phyloP scores from a whole-genome alignment of 2,888 invertebrate genomes.

The Stenurella melanura region DNA sequence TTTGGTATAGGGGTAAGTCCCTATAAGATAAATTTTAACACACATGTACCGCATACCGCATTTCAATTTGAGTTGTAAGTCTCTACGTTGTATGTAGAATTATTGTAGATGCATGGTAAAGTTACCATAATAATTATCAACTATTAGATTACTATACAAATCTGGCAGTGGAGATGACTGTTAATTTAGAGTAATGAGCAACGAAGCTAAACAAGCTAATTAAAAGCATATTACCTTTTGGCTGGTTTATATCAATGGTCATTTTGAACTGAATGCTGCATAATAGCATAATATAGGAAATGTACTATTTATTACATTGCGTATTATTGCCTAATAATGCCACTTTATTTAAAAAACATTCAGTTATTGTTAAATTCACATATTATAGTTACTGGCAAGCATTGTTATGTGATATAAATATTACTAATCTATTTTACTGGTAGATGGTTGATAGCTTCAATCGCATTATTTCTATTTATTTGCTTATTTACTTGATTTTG shows the following conservation, averaged over 20 bases:
- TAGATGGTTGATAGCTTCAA: too few relatives aligned
- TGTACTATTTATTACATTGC: neutral
- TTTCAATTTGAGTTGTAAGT: slow-evolving; percentile 15
- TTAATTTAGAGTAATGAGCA: slow-evolving; percentile 24
- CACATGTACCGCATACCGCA: slow-evolving; percentile 8
- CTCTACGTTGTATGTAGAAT: neutral
- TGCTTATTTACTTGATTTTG: too few relatives aligned
- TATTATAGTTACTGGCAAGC: neutral
- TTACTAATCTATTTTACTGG: too few relatives aligned
- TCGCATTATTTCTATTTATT: too few relatives aligned
- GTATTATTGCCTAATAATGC: neutral
- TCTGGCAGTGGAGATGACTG: neutral
- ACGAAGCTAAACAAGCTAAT: slow-evolving; percentile 30
- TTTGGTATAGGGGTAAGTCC: too few relatives aligned
- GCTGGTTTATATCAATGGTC: slow-evolving; percentile 25
- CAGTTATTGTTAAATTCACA: neutral
- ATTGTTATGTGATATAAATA: too few relatives aligned
- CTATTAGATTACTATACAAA: slow-evolving; percentile 24
- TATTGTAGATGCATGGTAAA: neutral
- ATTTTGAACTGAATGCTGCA: slow-evolving; percentile 7
- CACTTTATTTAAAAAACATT: neutral
- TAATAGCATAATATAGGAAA: slow-evolving; percentile 14
- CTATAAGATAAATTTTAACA: too few relatives aligned
- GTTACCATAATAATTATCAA: slow-evolving; percentile 20
- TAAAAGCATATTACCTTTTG: slow-evolving; percentile 33